Evolutionary conservation across 2,888 invertebrate species (phyloP).

Genomic region (Agrotis exclamationis): DNA sequence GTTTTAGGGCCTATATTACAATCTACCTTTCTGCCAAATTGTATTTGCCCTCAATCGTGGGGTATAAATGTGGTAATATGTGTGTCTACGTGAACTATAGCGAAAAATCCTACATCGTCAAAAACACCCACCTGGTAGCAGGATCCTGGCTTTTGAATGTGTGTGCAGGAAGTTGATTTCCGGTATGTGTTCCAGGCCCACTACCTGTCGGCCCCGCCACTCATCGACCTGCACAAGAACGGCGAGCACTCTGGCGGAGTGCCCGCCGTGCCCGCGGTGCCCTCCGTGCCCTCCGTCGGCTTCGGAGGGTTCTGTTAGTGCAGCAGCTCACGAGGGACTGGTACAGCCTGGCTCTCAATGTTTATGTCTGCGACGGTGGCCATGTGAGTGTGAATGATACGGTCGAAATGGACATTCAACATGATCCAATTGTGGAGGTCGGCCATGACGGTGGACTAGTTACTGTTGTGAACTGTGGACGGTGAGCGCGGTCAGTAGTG

Average conservation of each 20-base stretch:
- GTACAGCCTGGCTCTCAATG: neutral
- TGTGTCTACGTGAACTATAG: too few relatives aligned
- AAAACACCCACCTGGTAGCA: too few relatives aligned
- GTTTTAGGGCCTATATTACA: too few relatives aligned
- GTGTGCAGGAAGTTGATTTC: too few relatives aligned
- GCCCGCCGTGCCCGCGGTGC: slow-evolving; percentile 81
- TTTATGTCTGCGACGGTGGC: neutral
- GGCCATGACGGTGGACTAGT: slow-evolving; percentile 12
- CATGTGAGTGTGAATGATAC: neutral
- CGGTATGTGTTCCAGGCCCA: slow-evolving; percentile 75
- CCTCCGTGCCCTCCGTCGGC: slow-evolving; percentile 88
- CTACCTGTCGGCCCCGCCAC: slow-evolving; percentile 86
- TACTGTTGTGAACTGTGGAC: slow-evolving; percentile 8
- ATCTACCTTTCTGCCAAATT: too few relatives aligned
- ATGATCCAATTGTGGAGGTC: slow-evolving; percentile 20
- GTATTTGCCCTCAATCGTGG: too few relatives aligned
- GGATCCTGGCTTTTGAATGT: too few relatives aligned
- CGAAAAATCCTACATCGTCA: too few relatives aligned
- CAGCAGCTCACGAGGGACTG: neutral
- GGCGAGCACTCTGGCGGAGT: slow-evolving; percentile 79
- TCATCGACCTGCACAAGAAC: slow-evolving; percentile 87
- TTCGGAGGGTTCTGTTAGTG: slow-evolving; percentile 90
- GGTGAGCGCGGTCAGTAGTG: neutral
- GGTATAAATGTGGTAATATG: too few relatives aligned
- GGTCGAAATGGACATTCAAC: neutral